Conservation (phyloP, 2,113 vertebrate species). For the Corynorhinus townsendii region DNA sequence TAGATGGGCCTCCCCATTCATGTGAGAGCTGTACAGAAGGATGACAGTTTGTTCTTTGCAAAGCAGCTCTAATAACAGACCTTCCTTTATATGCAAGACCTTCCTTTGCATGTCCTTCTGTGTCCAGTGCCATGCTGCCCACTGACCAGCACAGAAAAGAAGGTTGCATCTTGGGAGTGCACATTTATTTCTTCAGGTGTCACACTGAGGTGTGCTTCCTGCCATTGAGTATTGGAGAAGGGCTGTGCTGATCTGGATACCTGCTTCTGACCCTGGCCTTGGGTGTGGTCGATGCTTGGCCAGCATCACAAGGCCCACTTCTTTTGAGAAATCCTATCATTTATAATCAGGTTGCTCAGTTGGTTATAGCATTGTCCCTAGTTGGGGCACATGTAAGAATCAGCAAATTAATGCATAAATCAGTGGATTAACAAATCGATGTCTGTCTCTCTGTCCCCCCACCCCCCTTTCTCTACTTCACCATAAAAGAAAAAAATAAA, state of each 20-base stretch:
- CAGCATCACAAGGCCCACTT: neutral
- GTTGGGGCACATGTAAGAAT: neutral
- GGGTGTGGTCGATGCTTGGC: fast-evolving
- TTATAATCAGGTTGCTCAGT: neutral
- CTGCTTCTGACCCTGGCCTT: neutral
- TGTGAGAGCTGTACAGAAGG: too few species aligned
- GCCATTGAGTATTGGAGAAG: neutral
- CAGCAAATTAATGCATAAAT: neutral
- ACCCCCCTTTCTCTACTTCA: too few species aligned
- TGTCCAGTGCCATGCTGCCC: neutral
- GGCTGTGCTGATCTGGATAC: neutral
- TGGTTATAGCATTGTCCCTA: neutral
- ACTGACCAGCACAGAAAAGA: neutral
- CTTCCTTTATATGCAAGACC: neutral
- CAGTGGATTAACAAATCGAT: neutral
- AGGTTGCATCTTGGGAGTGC: neutral
- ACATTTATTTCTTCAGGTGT: neutral
- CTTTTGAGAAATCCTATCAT: neutral
- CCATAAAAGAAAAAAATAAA: too few species aligned
- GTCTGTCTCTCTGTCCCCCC: too few species aligned
- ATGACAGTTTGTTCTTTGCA: neutral
- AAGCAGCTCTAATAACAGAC: neutral
- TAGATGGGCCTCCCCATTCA: neutral
- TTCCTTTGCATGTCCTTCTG: neutral
- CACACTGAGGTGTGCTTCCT: neutral